Conservation (phyloP, 2,797 vertebrate genomes). For the Crocodylus rhombifer region DNA sequence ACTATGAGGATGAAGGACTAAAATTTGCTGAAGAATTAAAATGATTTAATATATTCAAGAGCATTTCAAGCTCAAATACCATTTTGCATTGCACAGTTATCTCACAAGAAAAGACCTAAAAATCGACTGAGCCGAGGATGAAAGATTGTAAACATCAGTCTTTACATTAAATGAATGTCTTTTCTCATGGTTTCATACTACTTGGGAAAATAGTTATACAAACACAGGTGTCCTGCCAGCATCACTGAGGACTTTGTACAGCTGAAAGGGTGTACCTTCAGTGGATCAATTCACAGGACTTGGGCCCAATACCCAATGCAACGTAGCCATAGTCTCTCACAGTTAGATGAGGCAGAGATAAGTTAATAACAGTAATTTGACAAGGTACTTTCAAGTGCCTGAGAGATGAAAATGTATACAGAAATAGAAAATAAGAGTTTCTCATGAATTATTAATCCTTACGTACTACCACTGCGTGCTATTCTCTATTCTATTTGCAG, state of each 20-base stretch:
- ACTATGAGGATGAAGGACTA: conserved; percentile 26
- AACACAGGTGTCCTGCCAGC: conserved; percentile 64
- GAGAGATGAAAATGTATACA: conserved; percentile 53
- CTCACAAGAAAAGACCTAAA: not conserved
- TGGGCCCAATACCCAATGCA: conserved; percentile 39
- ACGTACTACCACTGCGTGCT: not conserved
- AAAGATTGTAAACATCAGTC: conserved; percentile 19
- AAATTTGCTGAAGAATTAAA: conserved; percentile 45
- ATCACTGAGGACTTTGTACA: conserved; percentile 53
- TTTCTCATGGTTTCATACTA: conserved; percentile 34
- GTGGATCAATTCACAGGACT: conserved; percentile 51
- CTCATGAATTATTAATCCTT: not conserved
- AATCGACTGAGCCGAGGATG: conserved; percentile 2
- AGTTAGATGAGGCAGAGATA: conserved; percentile 65
- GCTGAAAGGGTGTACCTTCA: conserved; percentile 74
- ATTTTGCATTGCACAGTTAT: not conserved
- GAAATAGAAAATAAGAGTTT: conserved; percentile 50
- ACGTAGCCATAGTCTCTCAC: conserved; percentile 57
- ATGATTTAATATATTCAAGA: conserved; percentile 26
- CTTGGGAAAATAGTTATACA: conserved; percentile 54
- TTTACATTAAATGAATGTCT: not conserved
- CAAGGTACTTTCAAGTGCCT: conserved; percentile 55
- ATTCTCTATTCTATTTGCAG: not conserved
- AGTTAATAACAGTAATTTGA: conserved; percentile 63
- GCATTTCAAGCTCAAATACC: conserved; percentile 38